A percentile compares a stretch with the other conserved stretches of the same genome.
phyloP scores from a whole-genome alignment of 2,888 invertebrate genomes.

The Apotomis betuletana region DNA sequence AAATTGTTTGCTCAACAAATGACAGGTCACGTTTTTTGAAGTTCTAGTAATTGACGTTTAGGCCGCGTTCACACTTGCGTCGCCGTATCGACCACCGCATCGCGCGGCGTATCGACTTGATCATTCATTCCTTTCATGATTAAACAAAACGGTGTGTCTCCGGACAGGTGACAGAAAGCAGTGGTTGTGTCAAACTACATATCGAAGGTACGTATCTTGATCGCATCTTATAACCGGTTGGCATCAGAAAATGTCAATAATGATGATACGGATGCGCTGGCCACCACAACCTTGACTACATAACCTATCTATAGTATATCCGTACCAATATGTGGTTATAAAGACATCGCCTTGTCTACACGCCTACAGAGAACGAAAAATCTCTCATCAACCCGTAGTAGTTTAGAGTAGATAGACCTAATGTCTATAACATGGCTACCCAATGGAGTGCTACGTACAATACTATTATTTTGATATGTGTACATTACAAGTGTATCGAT shows the following conservation, averaged over 20 bases:
- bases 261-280: background rate
- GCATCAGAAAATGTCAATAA: background rate
- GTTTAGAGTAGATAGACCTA: no score
- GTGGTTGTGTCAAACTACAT: constrained; percentile 22
- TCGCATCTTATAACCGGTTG: constrained; percentile 9
- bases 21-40: constrained; percentile 27
- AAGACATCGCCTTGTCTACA: no score
- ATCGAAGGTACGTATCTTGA: constrained; percentile 13
- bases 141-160: constrained; percentile 10
- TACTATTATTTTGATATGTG: no score
- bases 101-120: background rate
- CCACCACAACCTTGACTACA: background rate
- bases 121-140: constrained; percentile 6
- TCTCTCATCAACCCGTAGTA: no score
- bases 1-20: constrained; percentile 28
- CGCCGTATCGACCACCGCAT: background rate
- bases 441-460: no score
- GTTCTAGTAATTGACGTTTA: constrained; percentile 23
- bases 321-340: no score
- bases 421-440: no score
- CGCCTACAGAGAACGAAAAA: no score
- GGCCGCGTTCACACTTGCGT: constrained; percentile 8
- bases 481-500: no score
- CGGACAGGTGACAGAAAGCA: constrained; percentile 30
- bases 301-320: background rate